phyloP scores from a whole-genome alignment of 2,888 invertebrate genomes.

The Abrostola triplasia region DNA sequence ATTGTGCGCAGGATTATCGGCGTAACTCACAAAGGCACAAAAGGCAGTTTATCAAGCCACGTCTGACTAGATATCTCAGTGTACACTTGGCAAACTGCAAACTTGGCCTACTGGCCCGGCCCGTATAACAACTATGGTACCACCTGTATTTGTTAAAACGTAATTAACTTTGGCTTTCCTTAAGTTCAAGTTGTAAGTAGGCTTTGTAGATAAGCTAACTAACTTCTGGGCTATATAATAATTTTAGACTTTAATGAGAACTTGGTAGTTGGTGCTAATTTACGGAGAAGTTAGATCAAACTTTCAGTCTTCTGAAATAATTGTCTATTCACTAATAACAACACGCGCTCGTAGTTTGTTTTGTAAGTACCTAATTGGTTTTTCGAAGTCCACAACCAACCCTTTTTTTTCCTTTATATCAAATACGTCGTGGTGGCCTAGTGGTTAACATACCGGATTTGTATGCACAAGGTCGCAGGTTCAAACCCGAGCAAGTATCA shows the following conservation, averaged over 20 bases:
- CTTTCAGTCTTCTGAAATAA: no score
- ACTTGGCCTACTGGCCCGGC: slow-evolving; percentile 62
- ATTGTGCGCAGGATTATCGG: slow-evolving; percentile 76
- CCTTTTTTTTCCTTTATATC: no score
- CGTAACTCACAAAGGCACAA: slow-evolving; percentile 76
- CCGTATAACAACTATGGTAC: slow-evolving; percentile 52
- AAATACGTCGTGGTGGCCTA: no score
- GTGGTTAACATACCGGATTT: no score
- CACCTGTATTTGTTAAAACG: slow-evolving; percentile 46
- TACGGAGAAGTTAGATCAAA: background rate
- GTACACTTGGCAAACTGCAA: slow-evolving; percentile 66
- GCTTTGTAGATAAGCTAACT: slow-evolving; percentile 40
- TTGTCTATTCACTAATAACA: no score
- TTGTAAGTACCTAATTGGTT: no score
- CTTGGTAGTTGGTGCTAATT: slow-evolving; percentile 6
- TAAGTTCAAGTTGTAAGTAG: slow-evolving; percentile 37
- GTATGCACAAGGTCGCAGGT: no score
- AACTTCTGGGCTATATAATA: slow-evolving; percentile 26
- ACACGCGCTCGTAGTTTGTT: no score
- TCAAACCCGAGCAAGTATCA: no score
- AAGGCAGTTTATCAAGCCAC: slow-evolving; percentile 80
- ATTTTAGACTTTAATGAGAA: slow-evolving; percentile 13
- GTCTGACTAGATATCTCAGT: slow-evolving; percentile 74
- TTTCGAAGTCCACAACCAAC: no score
- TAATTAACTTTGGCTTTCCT: slow-evolving; percentile 47